Evolutionary conservation across 1,140 invertebrate genomes (phyloP), one percentile per base, ranked within the genome.

Genomic region (Stenopsyche tienmushanensis): DNA sequence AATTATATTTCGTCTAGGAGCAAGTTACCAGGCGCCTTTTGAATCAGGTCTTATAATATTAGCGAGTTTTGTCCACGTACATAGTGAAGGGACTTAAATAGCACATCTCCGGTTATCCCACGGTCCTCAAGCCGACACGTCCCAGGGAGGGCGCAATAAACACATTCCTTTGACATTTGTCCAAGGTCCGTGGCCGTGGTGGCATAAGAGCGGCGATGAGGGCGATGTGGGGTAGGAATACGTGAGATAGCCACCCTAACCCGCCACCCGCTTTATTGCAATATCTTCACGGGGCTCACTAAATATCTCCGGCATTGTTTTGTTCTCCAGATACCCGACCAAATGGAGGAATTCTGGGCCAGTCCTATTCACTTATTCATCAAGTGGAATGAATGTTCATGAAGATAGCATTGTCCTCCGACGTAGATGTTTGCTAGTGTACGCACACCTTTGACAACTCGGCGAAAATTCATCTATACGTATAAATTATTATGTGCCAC

Each of bases 141-240:
- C 53, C 34, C 15, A 54, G 21, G 41, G 39, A 21, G 52, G 66
- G 66, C 57, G 66, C 66, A 68, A 68, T 68, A 68, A 68, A 68
- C 66, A 68, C 66, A 68, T 68, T 68, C 66, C 66, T 68, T 65
- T 64, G 62, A 64, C 66, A 65, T 68, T 68, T 65, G 66, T 68
- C 66, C 66, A 42, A 17, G 41, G 17, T 23, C 20, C 23, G 17
- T 53, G 41, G 15, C 26, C 7, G 34, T 34, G 42, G 49, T 45
- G 17, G 29, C 13, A 34, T 1, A 53, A 25, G 34, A 10, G 7
- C 7, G 29, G 54, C 26, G 20, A 49, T 49, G 21, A 23, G 47
- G 47, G 47, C 15, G 20, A 9, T 13, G 41, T 42, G 41, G 41
- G n/a, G 41, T 1, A n/a, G 23, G 23, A 53, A 53, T 53, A 53